Evolutionary conservation across 1,140 invertebrate genomes (phyloP).

Genomic region (Brachionus angularis): DNA sequence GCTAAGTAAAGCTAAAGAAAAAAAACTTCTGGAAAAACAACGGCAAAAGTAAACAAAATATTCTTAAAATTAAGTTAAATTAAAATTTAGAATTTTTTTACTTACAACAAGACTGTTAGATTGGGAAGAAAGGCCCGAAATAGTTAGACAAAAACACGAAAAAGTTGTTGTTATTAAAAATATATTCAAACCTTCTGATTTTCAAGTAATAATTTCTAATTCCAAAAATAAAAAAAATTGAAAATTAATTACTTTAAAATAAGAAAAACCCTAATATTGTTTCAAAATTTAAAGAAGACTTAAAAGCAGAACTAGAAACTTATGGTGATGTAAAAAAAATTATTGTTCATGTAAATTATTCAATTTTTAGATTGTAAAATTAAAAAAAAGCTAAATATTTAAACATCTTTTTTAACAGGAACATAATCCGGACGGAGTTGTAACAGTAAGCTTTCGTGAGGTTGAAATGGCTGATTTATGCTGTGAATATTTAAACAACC

Average conservation of each 20-base stretch:
- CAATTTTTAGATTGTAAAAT: not conserved
- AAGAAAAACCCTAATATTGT: not conserved
- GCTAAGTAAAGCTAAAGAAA: conserved; percentile 73
- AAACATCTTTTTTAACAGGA: not conserved
- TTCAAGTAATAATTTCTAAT: not conserved
- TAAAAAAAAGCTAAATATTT: not conserved
- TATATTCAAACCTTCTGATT: conserved; percentile 30
- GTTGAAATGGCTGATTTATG: conserved; percentile 42
- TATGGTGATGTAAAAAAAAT: conserved; percentile 44
- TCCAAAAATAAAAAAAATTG: not conserved
- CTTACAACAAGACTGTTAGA: not conserved
- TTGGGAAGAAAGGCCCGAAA: conserved; percentile 43
- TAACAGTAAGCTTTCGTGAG: conserved; percentile 21
- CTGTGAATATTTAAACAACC: conserved; percentile 41
- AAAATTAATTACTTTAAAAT: not conserved
- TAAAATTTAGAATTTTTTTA: not conserved
- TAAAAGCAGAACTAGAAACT: not conserved
- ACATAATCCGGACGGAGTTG: conserved; percentile 29
- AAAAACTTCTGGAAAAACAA: conserved; percentile 49
- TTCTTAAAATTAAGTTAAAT: no score
- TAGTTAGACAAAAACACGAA: conserved; percentile 43
- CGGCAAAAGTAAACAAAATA: conserved; percentile 15
- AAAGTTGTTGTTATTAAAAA: conserved; percentile 43
- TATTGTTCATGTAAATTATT: conserved; percentile 26
- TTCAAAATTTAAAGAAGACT: conserved; percentile 13